Conservation (phyloP, 1,140 invertebrate genomes). For the Drosophila trapezifrons region DNA sequence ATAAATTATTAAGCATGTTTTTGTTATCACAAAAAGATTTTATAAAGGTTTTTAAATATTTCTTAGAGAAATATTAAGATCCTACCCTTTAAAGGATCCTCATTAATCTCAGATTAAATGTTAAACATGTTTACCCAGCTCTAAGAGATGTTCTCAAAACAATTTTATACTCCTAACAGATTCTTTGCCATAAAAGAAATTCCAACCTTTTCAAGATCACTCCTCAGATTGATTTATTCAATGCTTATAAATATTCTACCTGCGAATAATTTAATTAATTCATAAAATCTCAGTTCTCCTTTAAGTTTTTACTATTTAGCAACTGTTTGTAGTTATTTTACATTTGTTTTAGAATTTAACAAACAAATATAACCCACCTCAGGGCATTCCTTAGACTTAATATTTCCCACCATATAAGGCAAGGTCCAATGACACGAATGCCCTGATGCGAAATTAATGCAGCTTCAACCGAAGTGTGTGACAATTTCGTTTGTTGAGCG, state of each 20-base stretch:
- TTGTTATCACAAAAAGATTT: too few relatives aligned
- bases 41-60: neutral
- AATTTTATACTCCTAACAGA: neutral
- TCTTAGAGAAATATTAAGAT: neutral
- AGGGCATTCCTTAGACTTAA: neutral
- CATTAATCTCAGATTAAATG: neutral
- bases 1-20: too few relatives aligned
- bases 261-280: too few relatives aligned
- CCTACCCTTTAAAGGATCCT: too few relatives aligned
- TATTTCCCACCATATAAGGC: constrained; percentile 12
- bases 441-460: constrained; percentile 49
- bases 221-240: neutral
- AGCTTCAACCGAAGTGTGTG: constrained; percentile 38
- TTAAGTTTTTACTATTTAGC: too few relatives aligned
- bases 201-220: neutral
- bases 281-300: neutral
- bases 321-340: neutral
- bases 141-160: neutral
- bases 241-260: neutral
- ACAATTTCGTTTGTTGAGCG: constrained; percentile 36
- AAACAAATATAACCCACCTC: too few relatives aligned
- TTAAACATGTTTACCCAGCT: neutral
- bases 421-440: constrained; percentile 56
- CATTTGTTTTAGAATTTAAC: too few relatives aligned
- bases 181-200: neutral